Percentiles rank a stretch among this genome's conserved stretches.
Conservation (phyloP, 1,140 invertebrate species). For the Drosophila tristis region DNA sequence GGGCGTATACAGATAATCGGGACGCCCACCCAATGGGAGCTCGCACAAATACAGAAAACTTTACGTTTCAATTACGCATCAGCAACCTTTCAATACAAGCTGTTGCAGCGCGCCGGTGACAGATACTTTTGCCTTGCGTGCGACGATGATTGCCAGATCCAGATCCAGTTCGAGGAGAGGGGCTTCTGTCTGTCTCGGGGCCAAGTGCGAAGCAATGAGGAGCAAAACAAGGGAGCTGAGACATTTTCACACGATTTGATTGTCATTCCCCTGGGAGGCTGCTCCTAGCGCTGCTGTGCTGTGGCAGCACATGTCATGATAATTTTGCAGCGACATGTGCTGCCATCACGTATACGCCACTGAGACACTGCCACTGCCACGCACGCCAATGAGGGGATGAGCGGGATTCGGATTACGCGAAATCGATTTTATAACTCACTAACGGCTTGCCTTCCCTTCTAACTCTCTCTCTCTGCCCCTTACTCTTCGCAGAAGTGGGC, state of each 20-base stretch:
- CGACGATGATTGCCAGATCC: too few relatives aligned
- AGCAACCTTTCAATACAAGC: slow-evolving; percentile 82
- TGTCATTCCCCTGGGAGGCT: slow-evolving; percentile 4
- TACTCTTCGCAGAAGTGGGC: slow-evolving; percentile 74
- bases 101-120: slow-evolving; percentile 66
- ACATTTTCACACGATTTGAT: slow-evolving; percentile 69
- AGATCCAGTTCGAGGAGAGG: not conserved
- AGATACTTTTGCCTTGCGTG: slow-evolving; percentile 60
- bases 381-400: slow-evolving; percentile 33
- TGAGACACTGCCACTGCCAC: not conserved
- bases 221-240: slow-evolving; percentile 37
- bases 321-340: slow-evolving; percentile 63
- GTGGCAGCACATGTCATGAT: slow-evolving; percentile 61
- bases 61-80: slow-evolving; percentile 83
- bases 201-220: slow-evolving; percentile 43
- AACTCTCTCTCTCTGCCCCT: not conserved
- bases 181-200: slow-evolving; percentile 12
- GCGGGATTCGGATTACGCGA: not conserved
- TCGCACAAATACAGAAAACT: slow-evolving; percentile 56
- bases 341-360: slow-evolving; percentile 58
- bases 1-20: slow-evolving; percentile 15
- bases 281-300: slow-evolving; percentile 29
- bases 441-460: not conserved
- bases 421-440: slow-evolving; percentile 32
- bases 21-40: not conserved